Evolutionary conservation across 2,888 invertebrate genomes (phyloP).

Genomic region (Calliscelio sp.): DNA sequence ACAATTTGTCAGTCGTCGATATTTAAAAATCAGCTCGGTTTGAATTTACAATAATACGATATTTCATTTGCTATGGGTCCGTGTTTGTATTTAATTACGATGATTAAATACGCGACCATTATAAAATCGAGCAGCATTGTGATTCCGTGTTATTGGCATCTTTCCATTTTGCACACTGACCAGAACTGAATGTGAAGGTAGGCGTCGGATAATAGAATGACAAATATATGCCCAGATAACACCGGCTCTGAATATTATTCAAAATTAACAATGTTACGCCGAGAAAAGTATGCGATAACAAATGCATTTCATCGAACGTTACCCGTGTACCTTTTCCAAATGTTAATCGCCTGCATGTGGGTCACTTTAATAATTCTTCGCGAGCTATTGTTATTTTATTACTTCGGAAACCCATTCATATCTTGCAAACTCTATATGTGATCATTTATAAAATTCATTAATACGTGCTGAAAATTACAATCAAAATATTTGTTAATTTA

Average conservation of each 20-base stretch:
- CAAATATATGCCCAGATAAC: conserved; percentile 62
- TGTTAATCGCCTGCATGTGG: conserved; percentile 53
- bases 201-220: conserved; percentile 53
- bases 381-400: conserved; percentile 9
- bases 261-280: conserved; percentile 59
- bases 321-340: conserved; percentile 7
- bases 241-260: conserved; percentile 52
- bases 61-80: conserved; percentile 46
- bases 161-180: conserved; percentile 61
- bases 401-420: background rate
- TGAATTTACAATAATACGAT: conserved; percentile 59
- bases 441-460: no score
- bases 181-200: conserved; percentile 12
- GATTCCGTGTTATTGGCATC: conserved; percentile 66
- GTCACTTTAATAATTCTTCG: conserved; percentile 54
- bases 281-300: conserved; percentile 48
- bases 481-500: no score
- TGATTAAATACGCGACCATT: conserved; percentile 59
- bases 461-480: no score
- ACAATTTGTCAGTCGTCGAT: no score
- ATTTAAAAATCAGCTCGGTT: no score
- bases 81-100: conserved; percentile 67
- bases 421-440: no score
- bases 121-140: conserved; percentile 48
- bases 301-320: conserved; percentile 51